A percentile compares a stretch with the other conserved stretches of the same genome.
phyloP scores from a whole-genome alignment of 2,797 vertebrate species.

The Tangara arthus region DNA sequence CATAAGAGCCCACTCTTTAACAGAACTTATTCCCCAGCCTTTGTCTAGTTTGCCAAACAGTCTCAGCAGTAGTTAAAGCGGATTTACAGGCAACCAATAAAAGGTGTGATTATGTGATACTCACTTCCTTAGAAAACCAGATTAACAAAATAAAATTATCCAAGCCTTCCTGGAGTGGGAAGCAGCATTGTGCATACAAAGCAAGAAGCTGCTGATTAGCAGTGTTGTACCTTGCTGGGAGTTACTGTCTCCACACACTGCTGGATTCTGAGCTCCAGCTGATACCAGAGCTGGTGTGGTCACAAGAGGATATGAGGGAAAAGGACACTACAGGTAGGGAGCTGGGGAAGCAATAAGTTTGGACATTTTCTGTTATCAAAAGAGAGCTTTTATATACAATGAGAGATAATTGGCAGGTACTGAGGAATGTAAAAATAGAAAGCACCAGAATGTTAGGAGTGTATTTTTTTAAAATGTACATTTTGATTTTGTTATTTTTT shows the following conservation, averaged over 20 bases:
- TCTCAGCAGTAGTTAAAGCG: background rate
- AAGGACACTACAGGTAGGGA: background rate
- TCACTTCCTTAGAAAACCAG: background rate
- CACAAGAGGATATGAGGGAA: background rate
- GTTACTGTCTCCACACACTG: background rate
- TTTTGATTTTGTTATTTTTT: background rate
- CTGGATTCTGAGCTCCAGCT: background rate
- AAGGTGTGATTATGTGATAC: conserved; percentile 2
- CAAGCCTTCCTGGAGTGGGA: background rate
- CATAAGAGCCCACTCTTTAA: background rate
- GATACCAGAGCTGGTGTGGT: background rate
- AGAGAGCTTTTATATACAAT: background rate
- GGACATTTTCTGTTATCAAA: background rate
- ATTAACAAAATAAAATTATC: conserved; percentile 10
- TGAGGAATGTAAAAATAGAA: background rate
- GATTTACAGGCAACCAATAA: background rate
- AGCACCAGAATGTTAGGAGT: background rate
- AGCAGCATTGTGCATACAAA: background rate
- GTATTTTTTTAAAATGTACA: rapidly evolving
- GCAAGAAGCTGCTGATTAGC: background rate
- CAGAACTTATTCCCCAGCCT: background rate
- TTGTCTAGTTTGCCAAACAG: background rate
- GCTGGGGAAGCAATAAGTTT: background rate
- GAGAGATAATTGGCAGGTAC: background rate
- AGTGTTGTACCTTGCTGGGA: background rate